Base-by-base conservation (phyloP, 2,113 vertebrate genomes). In the Verasper variegatus region DNA sequence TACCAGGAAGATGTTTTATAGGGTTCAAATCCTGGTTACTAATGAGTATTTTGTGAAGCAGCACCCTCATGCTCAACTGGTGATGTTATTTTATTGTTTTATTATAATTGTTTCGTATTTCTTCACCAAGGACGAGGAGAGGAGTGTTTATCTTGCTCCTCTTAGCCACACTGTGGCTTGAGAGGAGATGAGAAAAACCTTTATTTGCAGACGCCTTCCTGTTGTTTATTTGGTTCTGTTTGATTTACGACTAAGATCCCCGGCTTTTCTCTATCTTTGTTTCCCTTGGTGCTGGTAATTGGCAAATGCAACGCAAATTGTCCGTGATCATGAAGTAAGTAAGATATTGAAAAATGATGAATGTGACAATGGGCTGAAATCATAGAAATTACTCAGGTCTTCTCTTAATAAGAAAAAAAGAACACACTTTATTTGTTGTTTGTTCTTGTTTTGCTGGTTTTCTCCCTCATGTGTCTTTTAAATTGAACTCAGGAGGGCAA, bases 271-370 rank as follows among this genome's bases (percentile, higher is more conserved):
- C 67, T 35, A 27, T n/a, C 59, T 35, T 68, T 11, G 47, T 84
- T 92, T 88, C 74, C 88, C 74, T 76, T 83, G 82, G 89, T 23
- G 78, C 71, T 70, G 45, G 63, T 62, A 63, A 75, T 76, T 74
- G 31, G 26, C 26, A 73, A 74, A 72, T 71, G 42, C 42, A 59
- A 74, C 45, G 69, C 67, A 68, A 74, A 65, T 66, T 14, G 60
- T 64, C 51, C 3, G 11, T 67, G 56, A 85, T 87, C 62, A 57
- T 12, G 2, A 56, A 21, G 12, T 82, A 83, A 51, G 45, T 61
- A 20, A 78, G 84, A 85, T 82, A 89, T 87, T 86, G 68, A 47
- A 83, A 91, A 83, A 87, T 73, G 75, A 87, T 84, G 35, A 77
- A 89, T 81, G 82, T 60, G 73, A 64, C 67, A 57, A 23, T 56